Evolutionary conservation across 2,888 invertebrate species (phyloP), one percentile per base, ranked within the genome.

Genomic region (Amblyteles armatorius): DNA sequence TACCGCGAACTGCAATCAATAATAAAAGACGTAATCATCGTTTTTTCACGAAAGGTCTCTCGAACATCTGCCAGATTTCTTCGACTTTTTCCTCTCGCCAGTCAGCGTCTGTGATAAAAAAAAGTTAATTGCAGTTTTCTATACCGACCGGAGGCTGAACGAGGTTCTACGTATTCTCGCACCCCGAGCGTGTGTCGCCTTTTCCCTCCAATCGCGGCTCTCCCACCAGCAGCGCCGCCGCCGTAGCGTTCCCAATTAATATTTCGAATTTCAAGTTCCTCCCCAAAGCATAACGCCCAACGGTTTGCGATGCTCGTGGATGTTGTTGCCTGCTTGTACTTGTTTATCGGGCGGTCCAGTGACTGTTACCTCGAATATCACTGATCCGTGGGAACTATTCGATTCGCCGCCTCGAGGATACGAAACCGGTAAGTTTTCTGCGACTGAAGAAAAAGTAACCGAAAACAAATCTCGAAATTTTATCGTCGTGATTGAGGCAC

Each of bases 261-360:
- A 80, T 83, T 86, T 85, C 60, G 74, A 86, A 86, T 80, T 81
- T 81, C 76, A 67, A 78, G 72, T 71, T 67, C 52, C 68, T 57
- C 63, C 44, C 60, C 57, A 44, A 26, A 72, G 55, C 85, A 87
- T 82, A 82, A 85, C 78, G 83, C 84, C 44, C 84, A 88, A 88
- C 88, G 88, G 88, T 86, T 84, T 83, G 86, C 84, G 73, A 87
- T 88, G 88, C 84, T 84, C 76, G 83, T 71, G 73, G 50, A 71
- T 33, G 82, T 80, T 83, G 71, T 80, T 44, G 69, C 79, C 11
- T 44, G 77, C 71, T 82, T 63, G 71, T 68, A 73, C 78, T 71
- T 73, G 67, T 82, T 85, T 82, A 83, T 78, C 26, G 11, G 40
- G 48, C 71, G 50, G 16, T 85, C 74, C 73, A 33, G 52, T 26